Evolutionary conservation across 2,888 invertebrate species (phyloP), one percentile per base, ranked within the genome.

Genomic region (Liodrosophila aerea): DNA sequence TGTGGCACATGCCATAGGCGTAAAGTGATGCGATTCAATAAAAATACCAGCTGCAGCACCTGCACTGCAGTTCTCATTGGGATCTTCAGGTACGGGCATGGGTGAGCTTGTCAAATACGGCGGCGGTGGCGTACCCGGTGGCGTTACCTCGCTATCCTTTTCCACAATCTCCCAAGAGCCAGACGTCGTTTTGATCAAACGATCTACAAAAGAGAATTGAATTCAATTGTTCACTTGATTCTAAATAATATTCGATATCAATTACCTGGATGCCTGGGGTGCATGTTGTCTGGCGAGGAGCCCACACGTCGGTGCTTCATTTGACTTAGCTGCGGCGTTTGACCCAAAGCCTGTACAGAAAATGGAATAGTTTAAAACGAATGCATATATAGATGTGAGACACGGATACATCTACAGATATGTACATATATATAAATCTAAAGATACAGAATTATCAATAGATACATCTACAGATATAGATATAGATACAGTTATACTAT

Each of bases 61-160:
- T 30, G 68, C 60, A 22, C 40, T 61, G 44, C 72, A 45, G 39
- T 51, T 70, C 61, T 77, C 87, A 33, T 73, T 72, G n/a, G 68
- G 67, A 59, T 84, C 87, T 36, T 78, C 87, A 45, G 71, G 75
- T 47, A 80, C 81, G 11, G 82, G 77, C 86, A 86, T 85, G 50
- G 80, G 76, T 31, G 85, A 71, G 50, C 78, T 82, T 91, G 87
- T 86, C 27, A 88, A 66, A 56, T 96, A 96, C 0, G 96, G 96
- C 13, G 96, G 96, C 12, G 96, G 96, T 36, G 96, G 96, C n/a
- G 96, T 96, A 50, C 96, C 96, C 1, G 96, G 95, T 41, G 95
- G 95, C 13, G 94, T 94, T n/a, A 92, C 71, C 74, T 90, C 90
- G 29, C 84, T 83, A 50, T 90, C 89, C 66, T 89, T 90, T 64